Percentiles rank a stretch among this genome's conserved stretches.
phyloP scores from a whole-genome alignment of 2,113 vertebrate species.

The Odobenus rosmarus region DNA sequence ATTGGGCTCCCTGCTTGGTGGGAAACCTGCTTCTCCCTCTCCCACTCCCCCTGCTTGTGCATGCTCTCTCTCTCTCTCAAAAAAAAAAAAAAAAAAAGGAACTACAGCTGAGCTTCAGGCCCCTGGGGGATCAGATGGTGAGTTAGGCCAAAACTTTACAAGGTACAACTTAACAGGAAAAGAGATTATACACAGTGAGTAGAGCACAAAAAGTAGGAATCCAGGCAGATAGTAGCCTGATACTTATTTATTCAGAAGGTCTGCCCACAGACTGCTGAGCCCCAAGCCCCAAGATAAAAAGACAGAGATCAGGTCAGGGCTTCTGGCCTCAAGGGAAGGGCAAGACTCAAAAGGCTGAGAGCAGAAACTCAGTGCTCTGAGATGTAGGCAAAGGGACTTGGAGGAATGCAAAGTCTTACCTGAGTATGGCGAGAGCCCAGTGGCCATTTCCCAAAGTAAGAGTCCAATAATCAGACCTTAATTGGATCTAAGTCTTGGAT shows the following conservation, averaged over 20 bases:
- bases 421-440: not conserved
- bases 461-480: not conserved
- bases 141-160: not conserved
- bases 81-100: too few species aligned
- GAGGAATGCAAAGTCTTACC: not conserved
- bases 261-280: not conserved
- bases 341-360: not conserved
- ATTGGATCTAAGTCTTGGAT: not conserved
- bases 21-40: too few species aligned
- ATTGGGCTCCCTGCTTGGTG: too few species aligned
- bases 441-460: not conserved
- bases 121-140: not conserved
- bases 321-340: not conserved
- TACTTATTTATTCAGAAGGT: not conserved
- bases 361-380: slow-evolving; percentile 24
- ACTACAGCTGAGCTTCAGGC: not conserved
- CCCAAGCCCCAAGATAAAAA: not conserved
- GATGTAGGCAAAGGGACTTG: not conserved
- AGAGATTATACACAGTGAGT: not conserved
- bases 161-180: not conserved
- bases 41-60: too few species aligned
- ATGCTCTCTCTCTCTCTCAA: too few species aligned
- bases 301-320: not conserved
- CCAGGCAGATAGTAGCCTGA: not conserved
- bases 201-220: not conserved